These are phyloP conservation scores for Adelges cooleyi DNA, from an alignment of 1,140 invertebrate species.

Conservation along the genomic window DNA sequence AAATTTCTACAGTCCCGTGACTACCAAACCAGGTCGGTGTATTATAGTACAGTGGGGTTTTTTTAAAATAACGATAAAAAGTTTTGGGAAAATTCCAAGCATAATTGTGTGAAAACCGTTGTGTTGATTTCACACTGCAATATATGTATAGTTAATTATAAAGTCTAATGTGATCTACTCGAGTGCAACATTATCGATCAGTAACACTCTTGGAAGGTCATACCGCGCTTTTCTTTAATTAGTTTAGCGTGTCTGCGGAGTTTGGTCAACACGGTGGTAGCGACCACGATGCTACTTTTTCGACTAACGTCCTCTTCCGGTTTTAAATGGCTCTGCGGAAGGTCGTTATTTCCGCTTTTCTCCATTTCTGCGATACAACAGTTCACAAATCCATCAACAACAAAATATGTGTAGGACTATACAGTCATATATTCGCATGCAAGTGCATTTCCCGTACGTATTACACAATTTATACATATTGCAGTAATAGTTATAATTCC, in stretches of 20 bases:
- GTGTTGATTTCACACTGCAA: too few species aligned
- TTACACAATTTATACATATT: too few species aligned
- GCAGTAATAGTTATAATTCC: too few species aligned
- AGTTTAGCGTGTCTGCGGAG: constrained; percentile 28
- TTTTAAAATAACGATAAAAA: too few species aligned
- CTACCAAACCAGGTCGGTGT: too few species aligned
- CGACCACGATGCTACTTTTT: constrained; percentile 25
- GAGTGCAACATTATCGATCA: constrained; percentile 25
- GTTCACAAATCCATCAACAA: constrained; percentile 11
- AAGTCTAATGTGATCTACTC: too few species aligned
- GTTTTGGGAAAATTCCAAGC: too few species aligned
- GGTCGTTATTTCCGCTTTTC: constrained; percentile 27
- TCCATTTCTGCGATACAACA: constrained; percentile 26
- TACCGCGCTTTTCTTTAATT: constrained; percentile 27
- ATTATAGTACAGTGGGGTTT: too few species aligned
- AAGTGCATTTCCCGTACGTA: too few species aligned
- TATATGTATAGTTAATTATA: too few species aligned
- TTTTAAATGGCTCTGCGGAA: constrained; percentile 25
- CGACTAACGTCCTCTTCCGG: constrained; percentile 26
- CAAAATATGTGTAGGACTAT: neutral
- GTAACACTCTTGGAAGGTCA: constrained; percentile 19
- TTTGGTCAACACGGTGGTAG: constrained; percentile 27
- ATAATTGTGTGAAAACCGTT: too few species aligned
- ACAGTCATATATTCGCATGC: constrained; percentile 14
- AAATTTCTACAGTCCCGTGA: too few species aligned